These are phyloP conservation scores for Mesodorylaimus sp. DNA, from an alignment of 2,888 invertebrate species.

Conservation along the genomic window DNA sequence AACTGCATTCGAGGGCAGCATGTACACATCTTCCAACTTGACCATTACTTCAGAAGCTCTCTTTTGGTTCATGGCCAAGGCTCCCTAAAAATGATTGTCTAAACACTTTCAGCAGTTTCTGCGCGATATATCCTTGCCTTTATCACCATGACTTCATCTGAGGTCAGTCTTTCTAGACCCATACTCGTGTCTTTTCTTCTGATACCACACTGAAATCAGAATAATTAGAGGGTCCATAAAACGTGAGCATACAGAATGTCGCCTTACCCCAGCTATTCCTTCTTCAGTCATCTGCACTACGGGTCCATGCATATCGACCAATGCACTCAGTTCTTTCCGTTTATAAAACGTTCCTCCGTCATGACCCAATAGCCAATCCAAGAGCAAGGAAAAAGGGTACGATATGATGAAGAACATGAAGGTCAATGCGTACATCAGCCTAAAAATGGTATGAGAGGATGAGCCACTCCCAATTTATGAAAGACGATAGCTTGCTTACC, in stretches of 20 bases:
- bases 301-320: conserved; percentile 30
- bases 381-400: conserved; percentile 30
- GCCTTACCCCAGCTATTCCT: too few species aligned
- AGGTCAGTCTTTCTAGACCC: conserved; percentile 15
- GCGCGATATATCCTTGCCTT: too few species aligned
- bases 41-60: conserved; percentile 1
- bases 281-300: too few species aligned
- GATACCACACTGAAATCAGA: too few species aligned
- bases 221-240: too few species aligned
- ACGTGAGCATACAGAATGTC: too few species aligned
- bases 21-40: conserved; percentile 1
- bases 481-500: too few species aligned
- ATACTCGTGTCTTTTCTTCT: too few species aligned
- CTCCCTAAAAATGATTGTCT: neutral
- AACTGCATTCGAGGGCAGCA: conserved; percentile 1
- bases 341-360: conserved; percentile 30
- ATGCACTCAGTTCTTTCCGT: conserved; percentile 28
- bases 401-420: conserved; percentile 27
- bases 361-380: conserved; percentile 30
- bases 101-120: too few species aligned
- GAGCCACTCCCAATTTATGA: too few species aligned
- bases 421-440: conserved; percentile 30
- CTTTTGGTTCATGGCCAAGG: neutral
- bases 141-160: conserved; percentile 31
- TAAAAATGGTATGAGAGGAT: too few species aligned